Evolutionary conservation across 2,888 invertebrate species (phyloP).

Genomic region (Adelphocoris suturalis): DNA sequence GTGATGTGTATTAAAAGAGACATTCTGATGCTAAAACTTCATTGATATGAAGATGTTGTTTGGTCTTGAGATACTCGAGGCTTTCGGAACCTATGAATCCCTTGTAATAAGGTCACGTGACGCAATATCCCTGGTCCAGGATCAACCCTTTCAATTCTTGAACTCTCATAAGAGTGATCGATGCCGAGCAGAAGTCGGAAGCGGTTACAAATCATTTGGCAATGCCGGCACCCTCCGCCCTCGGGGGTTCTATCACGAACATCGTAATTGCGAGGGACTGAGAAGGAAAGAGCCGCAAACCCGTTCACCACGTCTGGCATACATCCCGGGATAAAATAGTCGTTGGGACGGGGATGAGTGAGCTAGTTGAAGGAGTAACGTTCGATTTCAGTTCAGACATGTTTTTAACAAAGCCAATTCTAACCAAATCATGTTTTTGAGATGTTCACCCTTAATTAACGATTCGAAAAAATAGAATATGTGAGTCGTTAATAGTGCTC

Average conservation of each 20-base stretch:
- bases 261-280: constrained; percentile 31
- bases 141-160: constrained; percentile 42
- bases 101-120: constrained; percentile 28
- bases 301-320: neutral
- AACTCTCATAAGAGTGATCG: constrained; percentile 41
- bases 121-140: constrained; percentile 12
- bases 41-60: constrained; percentile 3
- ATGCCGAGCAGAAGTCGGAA: constrained; percentile 45
- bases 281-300: constrained; percentile 21
- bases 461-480: too few species aligned
- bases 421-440: neutral
- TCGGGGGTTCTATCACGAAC: constrained; percentile 31
- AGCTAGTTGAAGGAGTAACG: neutral
- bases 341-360: neutral
- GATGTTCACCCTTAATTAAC: too few species aligned
- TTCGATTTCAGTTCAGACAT: neutral
- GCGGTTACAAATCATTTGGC: constrained; percentile 43
- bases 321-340: neutral
- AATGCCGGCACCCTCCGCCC: neutral
- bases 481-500: too few species aligned
- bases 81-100: neutral
- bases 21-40: neutral
- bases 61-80: neutral
- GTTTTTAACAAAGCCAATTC: neutral
- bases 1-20: too few species aligned